Percentiles rank a stretch among this genome's conserved stretches.
These are phyloP conservation scores for Xanthia icteritia DNA, from an alignment of 2,888 invertebrate species.

Conservation along the genomic window DNA sequence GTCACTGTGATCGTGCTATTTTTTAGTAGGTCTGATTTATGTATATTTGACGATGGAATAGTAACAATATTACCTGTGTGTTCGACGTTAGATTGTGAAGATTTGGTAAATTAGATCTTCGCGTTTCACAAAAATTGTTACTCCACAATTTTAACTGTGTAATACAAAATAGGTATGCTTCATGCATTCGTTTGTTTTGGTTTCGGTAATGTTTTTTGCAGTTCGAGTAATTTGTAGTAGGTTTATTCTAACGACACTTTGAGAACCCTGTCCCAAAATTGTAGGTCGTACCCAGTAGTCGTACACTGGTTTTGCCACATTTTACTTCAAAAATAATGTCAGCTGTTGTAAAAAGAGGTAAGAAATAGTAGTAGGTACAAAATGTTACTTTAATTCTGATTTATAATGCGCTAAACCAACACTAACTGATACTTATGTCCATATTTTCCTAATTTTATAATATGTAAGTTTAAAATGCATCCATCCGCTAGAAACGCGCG, in stretches of 20 bases:
- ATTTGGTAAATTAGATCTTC: neutral
- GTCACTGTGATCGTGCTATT: neutral
- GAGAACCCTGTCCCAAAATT: too few species aligned
- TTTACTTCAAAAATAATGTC: neutral
- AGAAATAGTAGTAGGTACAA: neutral
- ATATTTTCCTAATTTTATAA: slow-evolving; percentile 25
- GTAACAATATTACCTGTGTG: too few species aligned
- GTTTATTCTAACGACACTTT: neutral
- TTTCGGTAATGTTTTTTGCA: neutral
- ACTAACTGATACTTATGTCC: slow-evolving; percentile 9
- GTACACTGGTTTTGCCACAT: neutral
- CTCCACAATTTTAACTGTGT: neutral
- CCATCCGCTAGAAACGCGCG: slow-evolving; percentile 36
- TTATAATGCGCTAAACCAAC: neutral
- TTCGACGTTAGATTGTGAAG: too few species aligned
- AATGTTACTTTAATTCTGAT: neutral
- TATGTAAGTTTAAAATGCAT: slow-evolving; percentile 50
- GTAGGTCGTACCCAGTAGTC: neutral
- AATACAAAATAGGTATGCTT: neutral
- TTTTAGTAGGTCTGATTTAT: too few species aligned
- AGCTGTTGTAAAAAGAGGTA: neutral
- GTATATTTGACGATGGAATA: neutral
- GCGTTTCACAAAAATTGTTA: neutral
- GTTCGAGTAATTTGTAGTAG: neutral
- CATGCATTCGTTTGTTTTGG: neutral